phyloP scores from a whole-genome alignment of 2,797 vertebrate species.

The Tragopan temminckii region DNA sequence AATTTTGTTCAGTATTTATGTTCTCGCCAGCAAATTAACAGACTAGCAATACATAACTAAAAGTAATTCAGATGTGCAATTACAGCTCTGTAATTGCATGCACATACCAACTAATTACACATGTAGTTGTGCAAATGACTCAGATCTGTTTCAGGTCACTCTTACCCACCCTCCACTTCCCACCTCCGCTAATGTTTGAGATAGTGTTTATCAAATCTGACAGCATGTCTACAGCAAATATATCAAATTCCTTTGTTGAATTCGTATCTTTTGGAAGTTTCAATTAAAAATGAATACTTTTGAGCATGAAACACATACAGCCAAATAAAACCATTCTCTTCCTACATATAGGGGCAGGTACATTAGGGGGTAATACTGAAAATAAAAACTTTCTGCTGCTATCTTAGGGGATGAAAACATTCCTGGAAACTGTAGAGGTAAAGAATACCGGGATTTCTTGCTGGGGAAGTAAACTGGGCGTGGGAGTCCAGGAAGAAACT shows the following conservation, averaged over 20 bases:
- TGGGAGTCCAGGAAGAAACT: background rate
- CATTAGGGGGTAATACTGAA: background rate
- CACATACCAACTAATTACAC: background rate
- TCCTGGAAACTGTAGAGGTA: background rate
- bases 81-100: background rate
- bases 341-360: background rate
- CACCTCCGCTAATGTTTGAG: background rate
- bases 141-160: conserved; percentile 15
- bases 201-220: background rate
- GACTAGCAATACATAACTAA: background rate
- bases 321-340: conserved; percentile 1
- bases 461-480: background rate
- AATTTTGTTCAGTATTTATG: background rate
- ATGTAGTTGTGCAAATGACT: background rate
- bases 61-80: background rate
- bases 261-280: background rate
- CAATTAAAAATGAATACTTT: background rate
- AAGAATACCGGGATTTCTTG: background rate
- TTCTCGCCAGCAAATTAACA: background rate
- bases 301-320: background rate
- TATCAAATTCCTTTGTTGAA: background rate
- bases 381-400: background rate
- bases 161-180: background rate
- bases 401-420: background rate
- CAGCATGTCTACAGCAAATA: conserved; percentile 4